Percentiles rank a stretch among this genome's conserved stretches.
phyloP scores from a whole-genome alignment of 1,140 invertebrate genomes.

The Drosophila murphyi region DNA sequence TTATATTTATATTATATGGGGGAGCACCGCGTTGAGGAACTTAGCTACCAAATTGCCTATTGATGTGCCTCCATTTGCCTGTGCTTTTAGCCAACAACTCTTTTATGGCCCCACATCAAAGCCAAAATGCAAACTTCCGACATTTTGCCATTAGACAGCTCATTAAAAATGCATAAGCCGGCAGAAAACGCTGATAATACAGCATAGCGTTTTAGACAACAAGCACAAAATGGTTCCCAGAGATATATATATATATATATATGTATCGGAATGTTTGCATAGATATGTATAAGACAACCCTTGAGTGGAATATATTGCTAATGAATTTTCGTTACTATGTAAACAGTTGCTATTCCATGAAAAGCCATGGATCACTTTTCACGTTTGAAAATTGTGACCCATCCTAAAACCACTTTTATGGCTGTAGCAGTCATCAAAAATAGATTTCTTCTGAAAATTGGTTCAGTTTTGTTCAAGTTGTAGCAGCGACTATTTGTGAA shows the following conservation, averaged over 20 bases:
- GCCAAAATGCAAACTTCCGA: conserved; percentile 35
- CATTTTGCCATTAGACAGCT: conserved; percentile 48
- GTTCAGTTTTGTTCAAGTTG: conserved; percentile 1
- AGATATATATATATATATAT: background rate
- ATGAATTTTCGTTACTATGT: background rate
- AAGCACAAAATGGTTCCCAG: background rate
- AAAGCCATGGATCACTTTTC: too few relatives aligned
- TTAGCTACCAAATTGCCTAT: conserved; percentile 32
- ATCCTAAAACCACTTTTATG: too few relatives aligned
- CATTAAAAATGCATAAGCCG: conserved; percentile 73
- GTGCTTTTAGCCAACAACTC: conserved; percentile 35
- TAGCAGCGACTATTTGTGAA: background rate
- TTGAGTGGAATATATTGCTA: background rate
- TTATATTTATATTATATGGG: conserved; percentile 20
- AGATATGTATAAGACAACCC: background rate
- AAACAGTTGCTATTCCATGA: background rate
- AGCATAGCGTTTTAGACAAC: background rate
- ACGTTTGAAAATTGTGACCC: too few relatives aligned
- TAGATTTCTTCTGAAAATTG: background rate
- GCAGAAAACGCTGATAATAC: conserved; percentile 20
- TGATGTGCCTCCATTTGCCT: conserved; percentile 1
- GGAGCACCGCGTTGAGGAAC: background rate
- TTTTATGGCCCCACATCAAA: conserved; percentile 65
- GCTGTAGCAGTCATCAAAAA: background rate
- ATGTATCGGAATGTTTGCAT: too few relatives aligned